Evolutionary conservation across 2,888 invertebrate species (phyloP), one percentile per base, ranked within the genome.

Genomic region (Agrenia bidenticulata): DNA sequence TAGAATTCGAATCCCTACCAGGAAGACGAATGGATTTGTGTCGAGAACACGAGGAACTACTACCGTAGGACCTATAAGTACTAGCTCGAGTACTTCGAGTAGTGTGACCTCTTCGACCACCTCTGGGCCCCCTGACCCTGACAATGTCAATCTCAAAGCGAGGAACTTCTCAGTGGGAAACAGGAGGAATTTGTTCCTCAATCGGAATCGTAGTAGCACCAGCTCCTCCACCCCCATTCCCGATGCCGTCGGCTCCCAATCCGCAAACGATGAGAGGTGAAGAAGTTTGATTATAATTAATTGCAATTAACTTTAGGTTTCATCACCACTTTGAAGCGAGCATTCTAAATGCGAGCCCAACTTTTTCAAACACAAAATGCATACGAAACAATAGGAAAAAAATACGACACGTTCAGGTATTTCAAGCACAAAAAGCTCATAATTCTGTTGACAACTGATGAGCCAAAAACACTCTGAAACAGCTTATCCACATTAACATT

Each of bases 161-260:
- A 56, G 70, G 32, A 73, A 73, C 56, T 74, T 73, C 27, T 56
- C 72, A 1, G 63, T 60, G 51, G 69, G 72, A 9, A 74, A 74
- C 59, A 58, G 74, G 32, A 62, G 70, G 62, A 74, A 74, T 62
- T 55, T 74, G 1, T 67, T 73, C 45, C 58, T 61, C 2, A 69
- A 63, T 15, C 51, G 74, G 21, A 58, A 55, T 27, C 64, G 61
- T 15, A 32, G 57, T 4, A 61, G 69, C 2, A 70, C 73, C 17
- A 57, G 61, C 2, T 65, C 66, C 21, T 64, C 71, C 2, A 70
- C 73, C 19, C 45, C 64, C 5, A 65, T 67, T 17, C 69, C 74
- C 27, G 72, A 69, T 50, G 57, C 61, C n/a, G 66, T 62, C 42
- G 61, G 61, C 63, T 63, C 67, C 37, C 59, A 67, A 23, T 60